Base-by-base conservation (phyloP, 1,140 invertebrate species). In the Drosophila willistoni region DNA sequence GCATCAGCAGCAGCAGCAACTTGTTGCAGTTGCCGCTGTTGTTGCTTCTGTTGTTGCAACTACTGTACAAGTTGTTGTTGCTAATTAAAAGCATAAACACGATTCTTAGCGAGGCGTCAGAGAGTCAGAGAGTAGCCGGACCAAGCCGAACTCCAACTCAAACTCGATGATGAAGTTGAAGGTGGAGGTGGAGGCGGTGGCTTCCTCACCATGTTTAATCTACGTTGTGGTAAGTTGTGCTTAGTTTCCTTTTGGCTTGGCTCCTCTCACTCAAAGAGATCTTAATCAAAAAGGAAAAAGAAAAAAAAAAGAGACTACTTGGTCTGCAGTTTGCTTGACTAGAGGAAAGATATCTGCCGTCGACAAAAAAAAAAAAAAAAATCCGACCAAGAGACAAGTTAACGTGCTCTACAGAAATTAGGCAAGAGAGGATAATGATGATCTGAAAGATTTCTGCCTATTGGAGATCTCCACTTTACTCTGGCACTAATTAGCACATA, bases 21-120 rank as follows among this genome's bases (percentile, higher is more conserved):
- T 77, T 64, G 63, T 62, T 64, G 61, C 36, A 54, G 66, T 22
- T 63, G 61, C 17, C 41, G 56, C 42, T 71, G 71, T 36, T 36
- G 67, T 22, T 66, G 79, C 13, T 67, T 64, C 22, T 65, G 74
- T 57, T 78, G 75, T 63, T 54, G 64, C 79, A 79, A 81, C 81
- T 86, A 81, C 82, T 86, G 83, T 86, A 89, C 81, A 89, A 90
- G 84, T 89, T 89, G 84, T 89, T 89, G 84, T 89, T 89, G 84
- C 84, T 89, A 89, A 89, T 89, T 89, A 89, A 89, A 89, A 89
- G 84, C 84, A 89, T 89, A 89, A 89, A 89, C 84, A 89, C 84
- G 84, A 89, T 90, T 89, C 84, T 89, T 90, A 89, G 77, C 84
- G 77, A 89, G 84, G 84, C 84, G 84, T 89, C 75, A 74, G 66